These are phyloP conservation scores for Liparis tanakae DNA, from an alignment of 2,797 vertebrate species.

Conservation along the genomic window DNA sequence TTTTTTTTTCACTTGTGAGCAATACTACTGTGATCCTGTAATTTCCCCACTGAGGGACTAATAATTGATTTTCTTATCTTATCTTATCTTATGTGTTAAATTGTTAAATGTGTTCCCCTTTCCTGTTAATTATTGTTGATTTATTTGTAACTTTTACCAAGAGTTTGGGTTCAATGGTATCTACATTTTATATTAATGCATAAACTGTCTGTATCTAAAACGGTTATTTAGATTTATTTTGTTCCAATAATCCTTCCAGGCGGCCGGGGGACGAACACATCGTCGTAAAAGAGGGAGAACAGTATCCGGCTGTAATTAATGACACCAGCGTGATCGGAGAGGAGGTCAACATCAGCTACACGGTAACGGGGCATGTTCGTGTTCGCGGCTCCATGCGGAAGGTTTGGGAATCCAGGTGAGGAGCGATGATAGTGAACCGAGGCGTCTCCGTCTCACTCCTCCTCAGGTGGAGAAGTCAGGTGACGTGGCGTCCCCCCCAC, in stretches of 20 bases:
- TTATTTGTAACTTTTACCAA: not conserved
- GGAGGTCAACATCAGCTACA: constrained; percentile 89
- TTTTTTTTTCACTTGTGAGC: too few relatives aligned
- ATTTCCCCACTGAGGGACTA: too few relatives aligned
- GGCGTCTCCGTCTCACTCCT: not conserved
- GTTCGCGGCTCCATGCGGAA: not conserved
- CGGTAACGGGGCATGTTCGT: constrained; percentile 75
- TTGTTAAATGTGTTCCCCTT: not conserved
- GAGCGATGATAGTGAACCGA: not conserved
- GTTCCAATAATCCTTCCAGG: constrained; percentile 29
- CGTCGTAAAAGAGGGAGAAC: constrained; percentile 87
- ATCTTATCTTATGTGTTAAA: too few relatives aligned
- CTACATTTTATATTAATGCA: not conserved
- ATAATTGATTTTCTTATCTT: too few relatives aligned
- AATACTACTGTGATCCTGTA: too few relatives aligned
- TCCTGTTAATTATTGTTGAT: too few relatives aligned
- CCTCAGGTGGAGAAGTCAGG: constrained; percentile 86
- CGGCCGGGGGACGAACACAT: constrained; percentile 84
- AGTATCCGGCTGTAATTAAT: constrained; percentile 81
- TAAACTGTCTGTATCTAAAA: not conserved
- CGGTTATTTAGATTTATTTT: not conserved
- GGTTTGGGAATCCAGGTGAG: not conserved
- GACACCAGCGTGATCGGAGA: constrained; percentile 88
- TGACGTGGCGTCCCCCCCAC: constrained; percentile 80
- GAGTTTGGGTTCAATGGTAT: not conserved